phyloP scores from a whole-genome alignment of 2,113 vertebrate genomes.

The Oreochromis tanganicae region DNA sequence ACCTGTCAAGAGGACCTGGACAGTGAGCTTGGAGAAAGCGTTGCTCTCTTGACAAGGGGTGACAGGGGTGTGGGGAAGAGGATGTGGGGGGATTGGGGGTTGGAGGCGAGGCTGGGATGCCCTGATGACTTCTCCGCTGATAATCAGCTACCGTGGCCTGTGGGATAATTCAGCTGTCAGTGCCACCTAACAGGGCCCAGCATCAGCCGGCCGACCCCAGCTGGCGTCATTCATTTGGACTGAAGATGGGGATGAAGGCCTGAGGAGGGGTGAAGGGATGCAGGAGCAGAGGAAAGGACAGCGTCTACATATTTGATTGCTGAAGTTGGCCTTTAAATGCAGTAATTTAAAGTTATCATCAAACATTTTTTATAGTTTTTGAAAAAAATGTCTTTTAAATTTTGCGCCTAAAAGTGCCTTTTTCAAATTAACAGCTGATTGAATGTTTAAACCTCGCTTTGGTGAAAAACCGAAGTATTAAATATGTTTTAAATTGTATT shows the following conservation, averaged over 20 bases:
- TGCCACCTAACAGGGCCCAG: slow-evolving; percentile 79
- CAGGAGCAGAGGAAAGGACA: slow-evolving; percentile 43
- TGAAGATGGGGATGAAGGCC: slow-evolving; percentile 67
- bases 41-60: slow-evolving; percentile 97
- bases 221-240: slow-evolving; percentile 93
- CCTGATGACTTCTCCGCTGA: slow-evolving; percentile 97
- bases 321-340: neutral
- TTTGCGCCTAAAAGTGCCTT: neutral
- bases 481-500: neutral
- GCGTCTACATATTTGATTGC: slow-evolving; percentile 6
- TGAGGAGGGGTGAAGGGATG: neutral
- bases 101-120: slow-evolving; percentile 67
- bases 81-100: slow-evolving; percentile 31
- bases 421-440: neutral
- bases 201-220: slow-evolving; percentile 87
- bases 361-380: slow-evolving; percentile 1
- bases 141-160: slow-evolving; percentile 95
- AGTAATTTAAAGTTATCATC: slow-evolving; percentile 26
- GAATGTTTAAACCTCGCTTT: neutral
- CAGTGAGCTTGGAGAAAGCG: slow-evolving; percentile 69
- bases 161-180: slow-evolving; percentile 99
- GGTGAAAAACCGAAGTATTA: neutral
- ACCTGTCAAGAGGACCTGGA: slow-evolving; percentile 96
- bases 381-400: neutral
- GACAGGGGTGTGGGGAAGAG: slow-evolving; percentile 81